Evolutionary conservation across 2,888 invertebrate genomes (phyloP).

Genomic region (Horisme vitalbata): DNA sequence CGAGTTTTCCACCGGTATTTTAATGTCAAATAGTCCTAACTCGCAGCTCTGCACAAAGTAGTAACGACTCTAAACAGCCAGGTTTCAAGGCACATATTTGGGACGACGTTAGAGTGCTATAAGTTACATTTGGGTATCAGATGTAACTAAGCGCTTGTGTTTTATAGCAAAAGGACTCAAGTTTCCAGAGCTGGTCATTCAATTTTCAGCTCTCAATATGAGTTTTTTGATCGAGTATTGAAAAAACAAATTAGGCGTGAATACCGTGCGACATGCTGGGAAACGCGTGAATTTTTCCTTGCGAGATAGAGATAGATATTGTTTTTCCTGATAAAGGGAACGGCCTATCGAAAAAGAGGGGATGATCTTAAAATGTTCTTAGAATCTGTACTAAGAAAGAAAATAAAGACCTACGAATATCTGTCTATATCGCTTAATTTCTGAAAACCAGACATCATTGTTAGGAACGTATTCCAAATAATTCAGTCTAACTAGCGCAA

Average conservation of each 20-base stretch:
- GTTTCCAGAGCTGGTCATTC: slow-evolving; percentile 7
- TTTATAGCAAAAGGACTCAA: slow-evolving; percentile 40
- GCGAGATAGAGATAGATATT: slow-evolving; percentile 72
- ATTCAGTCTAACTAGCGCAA: slow-evolving; percentile 26
- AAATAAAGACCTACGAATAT: slow-evolving; percentile 34
- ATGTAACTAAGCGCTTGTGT: slow-evolving; percentile 32
- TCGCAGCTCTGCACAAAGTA: slow-evolving; percentile 4
- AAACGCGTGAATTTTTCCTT: slow-evolving; percentile 72
- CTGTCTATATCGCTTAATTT: neutral
- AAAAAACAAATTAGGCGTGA: slow-evolving; percentile 38
- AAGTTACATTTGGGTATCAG: slow-evolving; percentile 9
- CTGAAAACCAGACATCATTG: neutral
- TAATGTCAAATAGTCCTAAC: slow-evolving; percentile 37
- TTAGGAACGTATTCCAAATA: neutral
- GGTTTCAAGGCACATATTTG: neutral
- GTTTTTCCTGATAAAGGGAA: slow-evolving; percentile 75
- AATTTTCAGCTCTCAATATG: neutral
- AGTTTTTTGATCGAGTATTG: slow-evolving; percentile 40
- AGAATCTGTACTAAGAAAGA: slow-evolving; percentile 53
- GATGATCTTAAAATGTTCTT: slow-evolving; percentile 76
- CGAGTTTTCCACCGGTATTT: slow-evolving; percentile 60
- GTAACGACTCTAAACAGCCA: neutral
- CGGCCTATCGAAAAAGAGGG: slow-evolving; percentile 74
- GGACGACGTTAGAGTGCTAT: neutral
- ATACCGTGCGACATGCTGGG: slow-evolving; percentile 57